These are phyloP conservation scores for Pteronotus mesoamericanus DNA, from an alignment of 2,797 vertebrate genomes.

Conservation along the genomic window DNA sequence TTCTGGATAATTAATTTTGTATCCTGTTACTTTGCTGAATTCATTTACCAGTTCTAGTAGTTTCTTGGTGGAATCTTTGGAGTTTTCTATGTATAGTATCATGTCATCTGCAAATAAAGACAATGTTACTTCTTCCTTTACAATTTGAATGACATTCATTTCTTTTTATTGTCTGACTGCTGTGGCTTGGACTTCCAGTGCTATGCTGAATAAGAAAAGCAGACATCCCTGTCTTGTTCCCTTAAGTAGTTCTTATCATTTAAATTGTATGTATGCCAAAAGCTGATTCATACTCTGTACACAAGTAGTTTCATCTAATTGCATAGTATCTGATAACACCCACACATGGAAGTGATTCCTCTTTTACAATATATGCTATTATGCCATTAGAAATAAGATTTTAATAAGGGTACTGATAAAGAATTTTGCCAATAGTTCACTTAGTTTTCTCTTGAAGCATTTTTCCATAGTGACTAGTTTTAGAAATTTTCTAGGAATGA, in stretches of 20 bases:
- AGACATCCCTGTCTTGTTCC: too few species aligned
- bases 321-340: background rate
- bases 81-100: too few species aligned
- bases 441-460: background rate
- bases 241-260: background rate
- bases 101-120: too few species aligned
- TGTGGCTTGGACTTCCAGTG: too few species aligned
- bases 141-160: too few species aligned
- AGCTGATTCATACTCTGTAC: background rate
- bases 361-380: background rate
- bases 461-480: background rate
- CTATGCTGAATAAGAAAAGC: too few species aligned
- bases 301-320: background rate
- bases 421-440: background rate
- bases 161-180: too few species aligned
- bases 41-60: too few species aligned
- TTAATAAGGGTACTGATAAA: background rate
- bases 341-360: background rate
- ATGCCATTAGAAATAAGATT: background rate
- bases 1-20: too few species aligned
- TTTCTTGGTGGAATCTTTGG: too few species aligned
- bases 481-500: background rate
- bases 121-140: too few species aligned
- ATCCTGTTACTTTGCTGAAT: too few species aligned
- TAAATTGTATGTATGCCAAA: background rate